Conservation (phyloP, 2,113 vertebrate species). For the Trinectes maculatus region DNA sequence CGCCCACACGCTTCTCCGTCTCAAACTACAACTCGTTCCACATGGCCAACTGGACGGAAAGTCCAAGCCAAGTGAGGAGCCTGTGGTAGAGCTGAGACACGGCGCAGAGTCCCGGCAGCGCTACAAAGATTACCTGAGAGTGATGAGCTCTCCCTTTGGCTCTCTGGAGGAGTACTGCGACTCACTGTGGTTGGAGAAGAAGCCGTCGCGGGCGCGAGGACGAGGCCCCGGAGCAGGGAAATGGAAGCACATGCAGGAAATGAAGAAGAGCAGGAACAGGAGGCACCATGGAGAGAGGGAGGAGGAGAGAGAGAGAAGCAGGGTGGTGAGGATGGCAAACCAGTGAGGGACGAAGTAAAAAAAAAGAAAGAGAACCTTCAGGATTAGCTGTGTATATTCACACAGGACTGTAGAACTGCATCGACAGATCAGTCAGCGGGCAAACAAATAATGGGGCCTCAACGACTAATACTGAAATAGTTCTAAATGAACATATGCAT, state of each 20-base stretch:
- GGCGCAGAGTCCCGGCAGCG: slow-evolving; percentile 85
- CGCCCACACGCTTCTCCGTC: slow-evolving; percentile 86
- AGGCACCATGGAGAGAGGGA: slow-evolving; percentile 83
- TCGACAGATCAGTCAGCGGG: slow-evolving; percentile 7
- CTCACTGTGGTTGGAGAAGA: slow-evolving; percentile 93
- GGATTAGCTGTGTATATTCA: slow-evolving; percentile 5
- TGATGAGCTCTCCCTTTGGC: slow-evolving; percentile 87
- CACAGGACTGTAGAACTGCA: slow-evolving; percentile 25
- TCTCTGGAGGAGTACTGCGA: slow-evolving; percentile 97
- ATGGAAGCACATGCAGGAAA: slow-evolving; percentile 97
- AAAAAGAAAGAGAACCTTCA: neutral
- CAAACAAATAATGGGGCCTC: neutral
- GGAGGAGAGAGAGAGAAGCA: slow-evolving; percentile 14
- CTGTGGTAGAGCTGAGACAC: slow-evolving; percentile 45
- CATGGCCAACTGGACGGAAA: slow-evolving; percentile 87
- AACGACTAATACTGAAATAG: neutral
- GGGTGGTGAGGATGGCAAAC: slow-evolving; percentile 36
- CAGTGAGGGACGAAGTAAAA: slow-evolving; percentile 11
- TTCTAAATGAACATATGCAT: neutral
- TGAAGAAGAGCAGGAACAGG: slow-evolving; percentile 94
- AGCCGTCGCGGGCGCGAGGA: slow-evolving; percentile 74
- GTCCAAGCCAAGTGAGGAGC: slow-evolving; percentile 81
- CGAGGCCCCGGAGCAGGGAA: slow-evolving; percentile 84
- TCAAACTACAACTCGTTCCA: slow-evolving; percentile 89
- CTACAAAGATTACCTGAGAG: slow-evolving; percentile 95